Base-by-base conservation (phyloP, 2,888 invertebrate genomes). In the Ferrisia virgata region DNA sequence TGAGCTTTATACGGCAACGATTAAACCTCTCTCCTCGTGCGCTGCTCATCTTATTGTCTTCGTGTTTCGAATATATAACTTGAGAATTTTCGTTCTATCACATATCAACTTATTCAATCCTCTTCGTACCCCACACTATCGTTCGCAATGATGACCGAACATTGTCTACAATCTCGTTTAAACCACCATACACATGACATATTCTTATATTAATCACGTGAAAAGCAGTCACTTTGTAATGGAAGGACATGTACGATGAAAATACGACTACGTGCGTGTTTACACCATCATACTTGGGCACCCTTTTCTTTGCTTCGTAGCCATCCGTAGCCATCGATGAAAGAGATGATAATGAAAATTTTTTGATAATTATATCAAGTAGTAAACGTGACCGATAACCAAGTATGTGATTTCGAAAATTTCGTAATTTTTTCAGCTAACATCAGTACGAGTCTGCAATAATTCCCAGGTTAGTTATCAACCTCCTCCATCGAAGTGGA, bases 31-130 rank as follows among this genome's bases (percentile, higher is more conserved):
- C 64, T 64, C 64, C 28, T 64, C 64, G 64, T 28, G 28, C 36
- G 81, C 28, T 53, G 53, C 47, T 58, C 58, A 36, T 81, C 81
- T 81, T 58, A 53, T 58, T 36, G 81, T 81, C 58, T 81, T 58
- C 81, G 81, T 81, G 81, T 58, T 58, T 58, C 40, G 81, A 81
- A 81, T 81, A 81, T 33, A 8, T 58, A 81, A 81, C 53, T 58
- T 43, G 31, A 81, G 33, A 76, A 76, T 76, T 25, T 36, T 39
- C 11, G 28, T 64, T 28, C 53, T 22, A 53, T 25, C 31, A 64
- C 64, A 64, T 64, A 64, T 28, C 31, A 53, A 53, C 53, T 53
- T 53, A 53, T 53, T 53, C 53, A 53, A 22, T 53, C 53, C 22
- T 22, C 53, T 22, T 28, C 28, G n/a, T 13, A 1, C 28, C 31